phyloP scores from a whole-genome alignment of 2,797 vertebrate species.

The Manis javanica region DNA sequence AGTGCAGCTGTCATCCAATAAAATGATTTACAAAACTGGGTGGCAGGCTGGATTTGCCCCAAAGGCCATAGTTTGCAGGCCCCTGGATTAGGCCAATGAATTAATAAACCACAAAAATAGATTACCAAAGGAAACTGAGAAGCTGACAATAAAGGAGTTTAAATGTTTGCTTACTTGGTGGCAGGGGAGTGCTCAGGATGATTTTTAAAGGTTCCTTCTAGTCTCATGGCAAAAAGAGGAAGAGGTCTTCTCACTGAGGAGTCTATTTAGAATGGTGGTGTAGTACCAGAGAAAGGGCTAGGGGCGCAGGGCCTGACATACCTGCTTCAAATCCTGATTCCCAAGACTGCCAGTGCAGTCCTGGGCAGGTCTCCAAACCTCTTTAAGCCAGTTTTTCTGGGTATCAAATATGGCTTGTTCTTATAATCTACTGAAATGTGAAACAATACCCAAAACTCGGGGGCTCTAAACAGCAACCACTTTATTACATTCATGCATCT shows the following conservation, averaged over 20 bases:
- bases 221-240: neutral
- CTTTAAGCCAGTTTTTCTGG: neutral
- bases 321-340: conserved; percentile 9
- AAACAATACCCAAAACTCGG: neutral
- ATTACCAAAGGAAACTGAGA: neutral
- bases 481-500: neutral
- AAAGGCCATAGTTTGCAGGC: neutral
- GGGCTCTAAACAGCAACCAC: neutral
- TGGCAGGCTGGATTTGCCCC: neutral
- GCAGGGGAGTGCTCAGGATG: neutral
- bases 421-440: neutral
- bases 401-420: conserved; percentile 12
- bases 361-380: neutral
- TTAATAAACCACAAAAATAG: neutral
- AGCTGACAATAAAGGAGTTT: neutral
- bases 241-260: neutral
- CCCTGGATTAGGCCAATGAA: neutral
- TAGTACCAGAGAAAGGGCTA: neutral
- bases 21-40: conserved; percentile 3
- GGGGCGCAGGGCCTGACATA: neutral
- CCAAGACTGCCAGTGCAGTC: neutral
- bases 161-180: neutral
- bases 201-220: conserved; percentile 38
- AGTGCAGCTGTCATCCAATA: neutral
- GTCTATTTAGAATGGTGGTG: neutral